Evolutionary conservation across 2,888 invertebrate genomes (phyloP), one percentile per base, ranked within the genome.

Genomic region (Leuctra nigra): DNA sequence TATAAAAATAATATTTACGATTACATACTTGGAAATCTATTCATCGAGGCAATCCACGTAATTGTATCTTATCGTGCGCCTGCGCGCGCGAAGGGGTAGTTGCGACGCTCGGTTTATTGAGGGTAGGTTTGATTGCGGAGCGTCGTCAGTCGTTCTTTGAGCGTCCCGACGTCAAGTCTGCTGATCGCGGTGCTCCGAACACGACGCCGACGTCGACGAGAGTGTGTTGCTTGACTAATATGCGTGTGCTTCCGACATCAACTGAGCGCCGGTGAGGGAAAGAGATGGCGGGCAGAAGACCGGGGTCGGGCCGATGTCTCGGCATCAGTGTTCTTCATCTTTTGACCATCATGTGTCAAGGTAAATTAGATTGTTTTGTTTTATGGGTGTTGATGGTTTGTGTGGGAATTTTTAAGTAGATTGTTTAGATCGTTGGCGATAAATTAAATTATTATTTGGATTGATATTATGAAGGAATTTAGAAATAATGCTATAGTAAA

Each of bases 291-390:
- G 50, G 33, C 16, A 14, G 50, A 18, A 50, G 50, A 23, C 44
- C 44, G 2, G 44, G 44, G n/a, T 44, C 44, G 56, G 70, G 68
- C 63, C 68, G 70, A 58, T 72, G 69, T 58, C 63, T 72, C 53
- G 69, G 70, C 54, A 68, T 72, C 64, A 71, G 71, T 57, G 66
- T 72, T 61, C 63, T 72, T n/a, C 72, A 72, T 62, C 69, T 72
- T 53, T 67, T 72, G 61, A 71, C 70, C 46, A 67, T 72, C 65
- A 72, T 72, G 69, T 72, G 72, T 63, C 72, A 72, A 68, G 72
- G 72, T 71, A 64, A 63, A 7, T 7, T 29, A 6, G 29, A 7
- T 29, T 29, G 29, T 6, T 29, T n/a, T n/a, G n/a, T n/a, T n/a
- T n/a, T n/a, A n/a, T n/a, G n/a, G n/a, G n/a, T n/a, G n/a, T n/a